These are phyloP conservation scores for Oryctolagus cuniculus DNA, from an alignment of 2,113 vertebrate genomes.

Conservation along the genomic window mOryCun1.1 NC_091433.1:198121001-198121500, in stretches of 20 bases:
- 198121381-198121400: neutral
- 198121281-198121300: too few relatives aligned
- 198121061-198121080: fast-evolving
- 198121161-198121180: neutral
- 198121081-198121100: fast-evolving
- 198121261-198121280: fast-evolving
- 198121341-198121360: fast-evolving
- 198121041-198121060: neutral
- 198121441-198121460: fast-evolving
- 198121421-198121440: too few relatives aligned
- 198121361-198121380: neutral
- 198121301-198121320: neutral
- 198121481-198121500: fast-evolving
- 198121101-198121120: fast-evolving
- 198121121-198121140: neutral
- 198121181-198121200: too few relatives aligned
- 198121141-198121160: fast-evolving
- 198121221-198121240: too few relatives aligned
- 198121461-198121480: too few relatives aligned
- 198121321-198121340: fast-evolving
- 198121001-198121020: fast-evolving
- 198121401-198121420: too few relatives aligned
- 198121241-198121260: fast-evolving
- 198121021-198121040: too few relatives aligned
- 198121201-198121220: neutral